phyloP scores from a whole-genome alignment of 2,797 vertebrate genomes.

The Chloroceryle inda region DNA sequence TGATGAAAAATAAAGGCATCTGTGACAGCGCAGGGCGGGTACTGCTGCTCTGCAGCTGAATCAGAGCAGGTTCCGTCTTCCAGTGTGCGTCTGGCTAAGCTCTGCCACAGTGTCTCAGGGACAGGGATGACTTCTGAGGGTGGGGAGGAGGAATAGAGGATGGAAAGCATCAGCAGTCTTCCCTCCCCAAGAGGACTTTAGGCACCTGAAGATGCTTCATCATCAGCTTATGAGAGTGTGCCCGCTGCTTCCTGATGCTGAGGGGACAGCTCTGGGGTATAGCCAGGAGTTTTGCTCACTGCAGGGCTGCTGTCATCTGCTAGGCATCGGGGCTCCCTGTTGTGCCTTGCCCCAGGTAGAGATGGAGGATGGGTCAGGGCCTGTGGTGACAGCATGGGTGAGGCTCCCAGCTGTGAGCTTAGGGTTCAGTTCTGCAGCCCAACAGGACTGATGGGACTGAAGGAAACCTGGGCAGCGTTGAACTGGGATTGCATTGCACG shows the following conservation, averaged over 20 bases:
- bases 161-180: background rate
- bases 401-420: background rate
- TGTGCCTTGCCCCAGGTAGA: background rate
- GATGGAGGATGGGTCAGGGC: background rate
- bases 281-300: background rate
- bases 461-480: background rate
- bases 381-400: background rate
- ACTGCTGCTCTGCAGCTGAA: background rate
- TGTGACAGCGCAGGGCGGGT: accelerated
- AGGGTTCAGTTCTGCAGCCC: background rate
- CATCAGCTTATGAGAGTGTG: background rate
- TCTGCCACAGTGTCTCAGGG: background rate
- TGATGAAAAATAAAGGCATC: background rate
- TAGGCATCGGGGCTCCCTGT: background rate
- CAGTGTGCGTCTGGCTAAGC: accelerated
- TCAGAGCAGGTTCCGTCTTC: background rate
- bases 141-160: background rate
- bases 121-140: background rate
- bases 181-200: background rate
- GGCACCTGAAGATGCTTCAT: background rate
- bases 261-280: background rate
- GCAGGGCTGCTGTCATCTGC: background rate
- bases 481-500: background rate
- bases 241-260: background rate
- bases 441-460: background rate